Percentiles rank a stretch among this genome's conserved stretches.
Conservation (phyloP, 2,888 invertebrate genomes). For the Hydrotaea cyrtoneurina region DNA sequence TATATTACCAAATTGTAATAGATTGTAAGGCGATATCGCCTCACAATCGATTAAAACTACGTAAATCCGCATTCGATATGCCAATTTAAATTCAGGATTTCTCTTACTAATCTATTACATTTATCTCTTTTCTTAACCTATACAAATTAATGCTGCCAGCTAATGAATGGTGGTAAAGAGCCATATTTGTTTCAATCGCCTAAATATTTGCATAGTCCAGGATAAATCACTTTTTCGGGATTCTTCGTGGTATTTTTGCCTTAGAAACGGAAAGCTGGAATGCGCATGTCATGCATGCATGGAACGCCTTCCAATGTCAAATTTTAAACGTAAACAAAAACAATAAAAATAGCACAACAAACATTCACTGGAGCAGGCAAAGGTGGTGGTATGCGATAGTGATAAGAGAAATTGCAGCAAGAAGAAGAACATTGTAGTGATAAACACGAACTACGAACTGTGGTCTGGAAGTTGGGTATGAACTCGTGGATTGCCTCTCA, state of each 20-base stretch:
- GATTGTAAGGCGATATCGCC: too few species aligned
- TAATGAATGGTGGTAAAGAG: not conserved
- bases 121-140: too few species aligned
- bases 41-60: too few species aligned
- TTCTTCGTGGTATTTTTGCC: not conserved
- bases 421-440: not conserved
- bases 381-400: not conserved
- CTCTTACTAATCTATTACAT: too few species aligned
- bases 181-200: too few species aligned
- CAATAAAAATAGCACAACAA: slow-evolving; percentile 22
- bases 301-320: not conserved
- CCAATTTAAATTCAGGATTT: too few species aligned
- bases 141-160: too few species aligned
- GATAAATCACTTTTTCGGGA: not conserved
- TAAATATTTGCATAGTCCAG: not conserved
- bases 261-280: not conserved
- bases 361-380: not conserved
- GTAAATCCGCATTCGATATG: too few species aligned
- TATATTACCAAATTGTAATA: too few species aligned
- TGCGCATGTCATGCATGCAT: slow-evolving; percentile 26
- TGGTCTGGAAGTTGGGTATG: not conserved
- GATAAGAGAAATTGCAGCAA: slow-evolving; percentile 2
- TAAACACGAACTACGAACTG: not conserved
- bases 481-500: not conserved
- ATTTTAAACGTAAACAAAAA: slow-evolving; percentile 36